Evolutionary conservation across 1,140 invertebrate genomes (phyloP), one percentile per base, ranked within the genome.

Genomic region (Drosophila orosa): DNA sequence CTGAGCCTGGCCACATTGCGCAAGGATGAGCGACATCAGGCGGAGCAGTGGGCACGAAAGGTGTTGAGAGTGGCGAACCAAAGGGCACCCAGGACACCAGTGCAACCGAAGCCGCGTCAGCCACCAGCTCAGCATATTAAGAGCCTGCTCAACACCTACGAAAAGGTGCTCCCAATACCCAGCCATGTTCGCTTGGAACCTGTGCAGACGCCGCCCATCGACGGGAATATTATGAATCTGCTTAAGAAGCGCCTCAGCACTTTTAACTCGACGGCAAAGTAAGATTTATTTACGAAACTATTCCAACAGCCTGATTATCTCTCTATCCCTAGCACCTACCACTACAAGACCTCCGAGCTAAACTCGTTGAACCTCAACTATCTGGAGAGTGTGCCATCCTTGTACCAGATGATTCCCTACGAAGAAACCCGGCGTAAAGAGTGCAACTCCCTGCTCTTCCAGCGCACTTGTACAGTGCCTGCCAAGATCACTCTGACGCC

Each of bases 341-440:
- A 93, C 59, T 78, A 94, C 19, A 92, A 94, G 74, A 91, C 94
- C 15, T 94, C 94, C 1, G 94, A 96, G 77, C 94, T 96, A 54
- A 95, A 94, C 19, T 94, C 94, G 0, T 89, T 96, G 12, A 95
- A 97, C 91, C 94, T 94, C 58, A 93, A 91, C 24, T 96, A 95
- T 77, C 78, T 95, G 42, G 95, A 96, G 68, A 79, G 95, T 15
- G 90, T 96, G 13, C 94, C 95, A 3, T 92, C 93, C 7, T 90
- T 96, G 19, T 97, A 96, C 89, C 93, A 93, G 56, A 94, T 95
- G 71, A 91, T 91, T 13, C 65, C 83, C 6, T 84, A 85, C 40
- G 59, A 80, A 6, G 74, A 86, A 15, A 48, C 52, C 0, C 44
- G 62, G 19, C 68, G 65, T 6, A 91, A 87, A 50, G 76, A 75